Conservation (phyloP, 1,140 invertebrate species). For the Lepidurus arcticus region DNA sequence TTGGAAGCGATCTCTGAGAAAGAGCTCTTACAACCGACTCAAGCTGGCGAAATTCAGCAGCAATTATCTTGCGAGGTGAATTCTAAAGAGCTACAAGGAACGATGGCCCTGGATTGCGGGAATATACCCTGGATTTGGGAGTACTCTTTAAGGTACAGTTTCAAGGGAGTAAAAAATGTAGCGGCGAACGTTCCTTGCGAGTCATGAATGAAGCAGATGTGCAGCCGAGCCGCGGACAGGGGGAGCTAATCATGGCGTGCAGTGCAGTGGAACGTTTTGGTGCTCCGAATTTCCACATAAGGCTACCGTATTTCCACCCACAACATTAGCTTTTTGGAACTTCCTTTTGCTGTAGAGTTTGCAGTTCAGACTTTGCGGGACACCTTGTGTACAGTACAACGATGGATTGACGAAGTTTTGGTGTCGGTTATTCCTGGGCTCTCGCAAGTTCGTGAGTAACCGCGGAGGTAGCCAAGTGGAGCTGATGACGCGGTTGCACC, state of each 20-base stretch:
- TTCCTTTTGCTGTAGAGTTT: neutral
- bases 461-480: conserved; percentile 20
- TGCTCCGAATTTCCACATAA: neutral
- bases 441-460: conserved; percentile 16
- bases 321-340: neutral
- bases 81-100: neutral
- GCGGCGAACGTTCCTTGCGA: neutral
- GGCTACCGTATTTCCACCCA: conserved; percentile 17
- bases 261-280: conserved; percentile 13
- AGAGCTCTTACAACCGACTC: too few species aligned
- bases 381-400: neutral
- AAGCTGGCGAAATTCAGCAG: neutral
- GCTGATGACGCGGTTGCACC: conserved; percentile 16
- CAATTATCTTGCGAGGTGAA: neutral
- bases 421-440: neutral
- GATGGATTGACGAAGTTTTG: neutral
- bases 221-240: conserved; percentile 11
- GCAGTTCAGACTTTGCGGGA: neutral
- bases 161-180: neutral
- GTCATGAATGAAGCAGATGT: conserved; percentile 8
- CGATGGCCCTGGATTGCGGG: neutral
- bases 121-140: neutral
- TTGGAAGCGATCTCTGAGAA: too few species aligned
- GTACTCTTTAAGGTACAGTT: neutral
- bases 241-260: conserved; percentile 16